Evolutionary conservation across 2,113 vertebrate genomes (phyloP).

Genomic region (Canis aureus): DNA sequence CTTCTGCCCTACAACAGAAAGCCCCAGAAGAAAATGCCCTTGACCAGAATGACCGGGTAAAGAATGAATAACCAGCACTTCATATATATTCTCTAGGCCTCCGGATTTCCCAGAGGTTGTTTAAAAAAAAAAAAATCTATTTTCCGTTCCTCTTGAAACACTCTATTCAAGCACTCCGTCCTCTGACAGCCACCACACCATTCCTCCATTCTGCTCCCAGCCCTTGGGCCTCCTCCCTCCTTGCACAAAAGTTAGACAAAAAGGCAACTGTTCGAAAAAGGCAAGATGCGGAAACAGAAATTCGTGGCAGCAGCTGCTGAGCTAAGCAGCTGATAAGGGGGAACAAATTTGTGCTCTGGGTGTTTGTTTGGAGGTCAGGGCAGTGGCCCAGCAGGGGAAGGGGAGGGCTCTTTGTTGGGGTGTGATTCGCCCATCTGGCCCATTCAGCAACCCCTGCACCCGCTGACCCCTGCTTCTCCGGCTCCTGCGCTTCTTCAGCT

Average conservation of each 20-base stretch:
- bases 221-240: not conserved
- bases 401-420: not conserved
- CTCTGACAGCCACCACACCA: not conserved
- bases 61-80: not conserved
- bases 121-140: not conserved
- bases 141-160: conserved; percentile 52
- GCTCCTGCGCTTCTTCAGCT: not conserved
- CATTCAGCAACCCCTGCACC: not conserved
- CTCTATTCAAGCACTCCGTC: conserved; percentile 11
- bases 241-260: conserved; percentile 60
- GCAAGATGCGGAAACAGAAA: conserved; percentile 23
- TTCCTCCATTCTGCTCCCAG: not conserved
- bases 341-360: conserved; percentile 58
- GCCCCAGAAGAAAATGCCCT: conserved; percentile 32
- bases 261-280: conserved; percentile 58
- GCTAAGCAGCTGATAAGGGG: conserved; percentile 70
- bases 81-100: not conserved
- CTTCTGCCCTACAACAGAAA: not conserved
- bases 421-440: conserved; percentile 51
- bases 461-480: not conserved
- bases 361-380: conserved; percentile 73
- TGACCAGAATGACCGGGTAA: not conserved
- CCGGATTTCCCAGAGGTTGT: conserved; percentile 48
- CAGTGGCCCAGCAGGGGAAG: not conserved
- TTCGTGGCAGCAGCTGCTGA: conserved; percentile 52